phyloP scores from a whole-genome alignment of 2,797 vertebrate genomes.

The Hemitrygon akajei region DNA sequence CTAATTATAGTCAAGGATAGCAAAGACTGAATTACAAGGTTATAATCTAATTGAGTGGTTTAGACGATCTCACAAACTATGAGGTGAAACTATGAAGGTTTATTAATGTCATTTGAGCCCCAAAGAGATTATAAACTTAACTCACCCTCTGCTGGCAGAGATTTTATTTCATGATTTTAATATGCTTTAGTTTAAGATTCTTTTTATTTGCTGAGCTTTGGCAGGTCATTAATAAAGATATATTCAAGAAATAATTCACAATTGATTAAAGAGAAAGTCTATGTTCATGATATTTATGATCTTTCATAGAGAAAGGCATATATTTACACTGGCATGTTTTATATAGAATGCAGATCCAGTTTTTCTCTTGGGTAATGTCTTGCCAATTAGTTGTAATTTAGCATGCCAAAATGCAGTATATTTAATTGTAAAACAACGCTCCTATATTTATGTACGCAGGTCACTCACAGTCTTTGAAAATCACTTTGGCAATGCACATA shows the following conservation, averaged over 20 bases:
- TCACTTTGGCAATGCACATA: not conserved
- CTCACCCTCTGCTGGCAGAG: not conserved
- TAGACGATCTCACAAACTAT: slow-evolving; percentile 31
- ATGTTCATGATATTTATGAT: not conserved
- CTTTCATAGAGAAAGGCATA: not conserved
- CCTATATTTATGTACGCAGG: not conserved
- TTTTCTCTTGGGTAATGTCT: not conserved
- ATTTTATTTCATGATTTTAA: slow-evolving; percentile 27
- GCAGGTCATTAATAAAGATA: not conserved
- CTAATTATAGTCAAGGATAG: slow-evolving; percentile 13
- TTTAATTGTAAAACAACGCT: not conserved
- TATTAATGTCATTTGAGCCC: slow-evolving; percentile 27
- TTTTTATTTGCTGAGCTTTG: not conserved
- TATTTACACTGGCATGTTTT: not conserved
- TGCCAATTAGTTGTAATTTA: slow-evolving; percentile 9
- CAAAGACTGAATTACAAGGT: slow-evolving; percentile 28
- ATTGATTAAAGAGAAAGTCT: slow-evolving; percentile 8
- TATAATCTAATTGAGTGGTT: slow-evolving; percentile 24
- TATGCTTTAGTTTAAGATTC: slow-evolving; percentile 4
- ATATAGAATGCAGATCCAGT: not conserved
- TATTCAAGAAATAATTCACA: slow-evolving; percentile 12
- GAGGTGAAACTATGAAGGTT: slow-evolving; percentile 1
- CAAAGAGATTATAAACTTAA: slow-evolving; percentile 11
- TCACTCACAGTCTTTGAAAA: not conserved
- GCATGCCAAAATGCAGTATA: not conserved